Percentiles rank a stretch among this genome's conserved stretches.
phyloP scores from a whole-genome alignment of 1,140 invertebrate species.

The Hycleus cichorii region DNA sequence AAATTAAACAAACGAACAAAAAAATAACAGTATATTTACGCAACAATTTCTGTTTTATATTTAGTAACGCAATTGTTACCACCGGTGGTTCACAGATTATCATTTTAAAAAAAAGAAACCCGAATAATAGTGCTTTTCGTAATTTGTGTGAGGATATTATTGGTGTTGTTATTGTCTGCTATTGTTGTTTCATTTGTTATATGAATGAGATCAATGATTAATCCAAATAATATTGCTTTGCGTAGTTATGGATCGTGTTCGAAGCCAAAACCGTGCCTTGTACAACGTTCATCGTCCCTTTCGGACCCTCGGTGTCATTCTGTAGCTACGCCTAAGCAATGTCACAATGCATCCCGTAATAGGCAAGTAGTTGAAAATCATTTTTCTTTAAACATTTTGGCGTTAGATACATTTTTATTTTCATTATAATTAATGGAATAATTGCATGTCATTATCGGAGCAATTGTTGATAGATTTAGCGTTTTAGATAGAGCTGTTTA shows the following conservation, averaged over 20 bases:
- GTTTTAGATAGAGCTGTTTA: too few species aligned
- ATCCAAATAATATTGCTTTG: constrained; percentile 42
- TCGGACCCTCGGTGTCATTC: constrained; percentile 47
- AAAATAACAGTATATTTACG: too few species aligned
- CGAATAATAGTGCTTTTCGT: too few species aligned
- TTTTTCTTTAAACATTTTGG: neutral
- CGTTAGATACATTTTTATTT: neutral
- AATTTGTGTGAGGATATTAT: too few species aligned
- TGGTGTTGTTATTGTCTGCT: too few species aligned
- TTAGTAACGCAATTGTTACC: too few species aligned
- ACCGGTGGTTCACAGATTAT: too few species aligned
- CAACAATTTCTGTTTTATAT: too few species aligned
- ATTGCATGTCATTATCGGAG: too few species aligned
- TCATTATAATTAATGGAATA: neutral
- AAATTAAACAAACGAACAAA: too few species aligned
- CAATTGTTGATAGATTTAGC: too few species aligned
- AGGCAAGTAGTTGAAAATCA: constrained; percentile 41
- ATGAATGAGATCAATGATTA: neutral
- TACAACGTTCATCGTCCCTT: constrained; percentile 53
- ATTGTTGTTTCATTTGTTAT: neutral
- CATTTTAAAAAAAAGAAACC: too few species aligned
- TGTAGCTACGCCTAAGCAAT: constrained; percentile 46
- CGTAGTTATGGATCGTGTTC: constrained; percentile 57
- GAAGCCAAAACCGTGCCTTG: constrained; percentile 70
- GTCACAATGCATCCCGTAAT: constrained; percentile 46